A percentile compares a stretch with the other conserved stretches of the same genome.
phyloP scores from a whole-genome alignment of 2,888 invertebrate species.

The Melieria omissa region DNA sequence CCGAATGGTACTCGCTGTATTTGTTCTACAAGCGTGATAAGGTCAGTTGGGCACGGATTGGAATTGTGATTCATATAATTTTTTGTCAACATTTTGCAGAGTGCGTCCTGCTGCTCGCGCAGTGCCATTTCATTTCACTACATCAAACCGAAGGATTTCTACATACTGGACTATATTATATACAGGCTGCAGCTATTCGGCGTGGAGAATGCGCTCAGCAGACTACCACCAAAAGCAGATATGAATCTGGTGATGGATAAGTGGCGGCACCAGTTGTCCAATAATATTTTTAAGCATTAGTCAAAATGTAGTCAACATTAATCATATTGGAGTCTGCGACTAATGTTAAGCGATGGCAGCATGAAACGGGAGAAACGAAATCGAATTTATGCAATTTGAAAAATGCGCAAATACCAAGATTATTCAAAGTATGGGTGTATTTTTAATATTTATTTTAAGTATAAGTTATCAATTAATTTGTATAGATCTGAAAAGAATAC shows the following conservation, averaged over 20 bases:
- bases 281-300: constrained; percentile 33
- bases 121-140: constrained; percentile 96
- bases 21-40: constrained; percentile 66
- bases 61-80: constrained; percentile 3
- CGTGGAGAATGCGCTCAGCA: constrained; percentile 32
- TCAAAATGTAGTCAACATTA: too few species aligned
- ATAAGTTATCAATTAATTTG: too few species aligned
- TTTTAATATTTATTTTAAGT: too few species aligned
- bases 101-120: constrained; percentile 89
- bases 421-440: too few species aligned
- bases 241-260: constrained; percentile 49
- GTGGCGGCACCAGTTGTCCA: constrained; percentile 48
- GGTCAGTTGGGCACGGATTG: constrained; percentile 30
- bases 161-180: constrained; percentile 91
- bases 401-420: too few species aligned
- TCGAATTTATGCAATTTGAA: too few species aligned
- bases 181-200: constrained; percentile 88
- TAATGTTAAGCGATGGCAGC: too few species aligned
- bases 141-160: constrained; percentile 90
- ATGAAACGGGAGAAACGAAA: too few species aligned
- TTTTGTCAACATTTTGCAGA: constrained; percentile 68
- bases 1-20: constrained; percentile 94
- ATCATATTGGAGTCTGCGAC: too few species aligned
- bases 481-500: too few species aligned
- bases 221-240: constrained; percentile 40